Evolutionary conservation across 2,888 invertebrate genomes (phyloP), one percentile per base, ranked within the genome.

Genomic region (Malthinus flaveolus): DNA sequence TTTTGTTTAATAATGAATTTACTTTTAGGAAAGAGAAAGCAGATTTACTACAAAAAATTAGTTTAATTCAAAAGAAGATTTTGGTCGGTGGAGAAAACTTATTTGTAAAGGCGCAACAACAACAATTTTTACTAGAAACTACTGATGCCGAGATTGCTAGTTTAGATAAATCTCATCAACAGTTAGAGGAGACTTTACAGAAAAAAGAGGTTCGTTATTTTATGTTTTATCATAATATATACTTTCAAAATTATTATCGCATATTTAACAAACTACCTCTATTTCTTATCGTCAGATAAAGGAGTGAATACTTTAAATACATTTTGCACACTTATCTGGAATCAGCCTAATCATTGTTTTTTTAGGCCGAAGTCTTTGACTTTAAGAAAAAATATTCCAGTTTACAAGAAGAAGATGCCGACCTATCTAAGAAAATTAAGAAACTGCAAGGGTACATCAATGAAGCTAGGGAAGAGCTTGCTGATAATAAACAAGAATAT

Each of bases 61-160:
- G 89, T 62, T 90, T 91, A 6, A 84, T 99, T 48, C 96, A 98
- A 77, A 94, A 93, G 66, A 97, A 97, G 78, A 95, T 99, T 53
- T 85, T 99, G 13, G 94, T 98, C 0, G 99, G 99, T 0, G 99
- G 99, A 0, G 98, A 97, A 81, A 99, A 99, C 81, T 84, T 99
- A 6, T 82, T 99, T 62, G 98, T 98, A 76, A 97, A 97, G 76
- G 97, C 97, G 0, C 95, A 97, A 74, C 88, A 93, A 0, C 98
- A 99, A 77, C 91, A 96, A 54, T 84, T 87, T 58, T 82, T 98
- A 52, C 82, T 99, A 49, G 95, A 95, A 68, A 92, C 92, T 61
- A 93, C 95, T 0, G 89, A 93, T 9, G 81, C 85, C 11, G 94
- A 95, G 77, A 78, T 95, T 46, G 91, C 93, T 71, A 85, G 86